A percentile compares a stretch with the other conserved stretches of the same genome.
Evolutionary conservation across 2,113 vertebrate species (phyloP).

Genomic region (Lycocorax pyrrhopterus): DNA sequence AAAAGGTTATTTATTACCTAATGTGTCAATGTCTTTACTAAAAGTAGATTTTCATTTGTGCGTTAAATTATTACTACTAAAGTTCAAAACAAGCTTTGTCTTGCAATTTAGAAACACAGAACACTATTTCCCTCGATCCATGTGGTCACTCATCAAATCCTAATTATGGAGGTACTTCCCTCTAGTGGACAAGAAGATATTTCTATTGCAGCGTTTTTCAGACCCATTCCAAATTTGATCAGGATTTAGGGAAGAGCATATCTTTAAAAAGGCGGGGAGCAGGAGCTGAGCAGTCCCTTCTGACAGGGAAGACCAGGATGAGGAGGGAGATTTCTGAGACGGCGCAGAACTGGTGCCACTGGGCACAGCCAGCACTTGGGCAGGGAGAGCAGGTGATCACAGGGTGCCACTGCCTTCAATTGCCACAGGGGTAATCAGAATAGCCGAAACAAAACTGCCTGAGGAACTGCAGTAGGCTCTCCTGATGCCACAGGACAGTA

Average conservation of each 20-base stretch:
- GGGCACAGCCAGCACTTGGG: fast-evolving
- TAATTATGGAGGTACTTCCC: constrained; percentile 14
- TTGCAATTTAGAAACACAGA: background rate
- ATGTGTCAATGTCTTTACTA: background rate
- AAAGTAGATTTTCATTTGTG: background rate
- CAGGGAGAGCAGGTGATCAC: fast-evolving
- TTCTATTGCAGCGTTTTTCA: background rate
- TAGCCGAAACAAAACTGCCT: background rate
- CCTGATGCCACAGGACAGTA: background rate
- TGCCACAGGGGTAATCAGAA: background rate
- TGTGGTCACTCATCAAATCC: background rate
- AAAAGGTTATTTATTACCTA: constrained; percentile 27
- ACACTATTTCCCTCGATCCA: background rate
- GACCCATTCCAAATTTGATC: background rate
- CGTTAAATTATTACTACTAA: background rate
- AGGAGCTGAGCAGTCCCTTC: background rate
- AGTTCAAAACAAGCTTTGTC: fast-evolving
- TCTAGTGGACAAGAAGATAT: constrained; percentile 16
- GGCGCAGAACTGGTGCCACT: background rate
- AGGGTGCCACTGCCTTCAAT: background rate
- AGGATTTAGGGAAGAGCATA: background rate
- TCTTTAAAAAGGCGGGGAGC: background rate
- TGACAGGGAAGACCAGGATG: background rate
- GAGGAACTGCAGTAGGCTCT: background rate
- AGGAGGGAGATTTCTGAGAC: background rate